Base-by-base conservation (phyloP, 2,888 invertebrate genomes). In the Synanthedon formicaeformis region DNA sequence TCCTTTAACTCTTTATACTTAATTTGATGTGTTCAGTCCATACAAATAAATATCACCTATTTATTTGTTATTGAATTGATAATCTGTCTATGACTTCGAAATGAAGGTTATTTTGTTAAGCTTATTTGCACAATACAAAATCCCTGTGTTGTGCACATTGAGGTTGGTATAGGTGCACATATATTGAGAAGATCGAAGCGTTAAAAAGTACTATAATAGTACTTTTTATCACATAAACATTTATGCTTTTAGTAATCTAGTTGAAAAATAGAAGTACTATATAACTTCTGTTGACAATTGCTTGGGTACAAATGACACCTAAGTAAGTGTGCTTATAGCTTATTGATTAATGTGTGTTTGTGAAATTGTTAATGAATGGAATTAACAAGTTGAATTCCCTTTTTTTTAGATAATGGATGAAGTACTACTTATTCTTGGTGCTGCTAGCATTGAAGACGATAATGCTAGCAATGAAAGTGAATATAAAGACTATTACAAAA, bases 401-500 rank as follows among this genome's bases (percentile, higher is more conserved):
- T 34, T 34, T 34, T 34, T 34, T 34, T 2, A 34, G 34, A 45
- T 13, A 45, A 85, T 87, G 86, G 86, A 86, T 41, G 78, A 78
- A 57, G 68, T 85, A 50, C 34, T 84, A 48, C 65, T 73, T 41
- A 69, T 67, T 62, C 61, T 86, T 50, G 68, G 66, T 51, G 58
- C 60, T 11, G 60, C 74, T 34, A 34, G 34, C 34, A 34, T 34
- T 34, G 34, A 10, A 34, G 6, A 55, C 68, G 1, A 67, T 72
- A 34, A 60, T 59, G 27, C 55, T 34, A 57, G 60, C 6, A 58
- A 48, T 45, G 70, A 61, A 60, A 62, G 63, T 10, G 61, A 61
- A 56, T 75, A 67, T 58, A 76, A 75, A 58, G 63, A 58, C 2
- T 60, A 82, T 10, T 87, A 85, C 55, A 87, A 87, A 68, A 82